phyloP scores from a whole-genome alignment of 1,140 invertebrate species.

The Ceratitis capitata region DNA sequence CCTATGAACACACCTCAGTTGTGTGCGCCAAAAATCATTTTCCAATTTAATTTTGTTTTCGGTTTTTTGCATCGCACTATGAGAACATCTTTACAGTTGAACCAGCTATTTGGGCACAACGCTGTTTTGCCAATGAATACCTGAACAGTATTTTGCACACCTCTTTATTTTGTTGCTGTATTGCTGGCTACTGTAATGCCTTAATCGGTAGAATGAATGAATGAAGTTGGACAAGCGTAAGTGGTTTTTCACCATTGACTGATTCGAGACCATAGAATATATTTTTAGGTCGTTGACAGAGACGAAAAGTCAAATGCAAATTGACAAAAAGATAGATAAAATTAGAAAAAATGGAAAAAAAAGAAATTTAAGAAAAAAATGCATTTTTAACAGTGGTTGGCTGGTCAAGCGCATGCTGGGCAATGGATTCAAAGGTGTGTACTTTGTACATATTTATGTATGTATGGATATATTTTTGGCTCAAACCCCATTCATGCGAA shows the following conservation, averaged over 20 bases:
- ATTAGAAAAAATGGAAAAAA: neutral
- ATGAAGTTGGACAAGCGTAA: slow-evolving; percentile 32
- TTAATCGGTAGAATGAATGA: slow-evolving; percentile 12
- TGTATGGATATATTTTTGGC: neutral
- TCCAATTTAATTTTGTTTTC: neutral
- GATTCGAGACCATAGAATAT: no score
- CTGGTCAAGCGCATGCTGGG: slow-evolving; percentile 1
- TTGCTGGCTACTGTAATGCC: slow-evolving; percentile 2
- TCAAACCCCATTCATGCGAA: neutral
- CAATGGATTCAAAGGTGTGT: neutral
- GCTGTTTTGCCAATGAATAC: neutral
- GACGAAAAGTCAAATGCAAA: slow-evolving; percentile 32
- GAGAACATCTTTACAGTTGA: neutral
- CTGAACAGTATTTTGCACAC: neutral
- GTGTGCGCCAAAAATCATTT: neutral
- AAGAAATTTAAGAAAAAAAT: neutral
- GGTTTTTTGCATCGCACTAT: neutral
- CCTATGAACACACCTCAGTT: no score
- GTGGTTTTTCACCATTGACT: slow-evolving; percentile 27
- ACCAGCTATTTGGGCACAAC: neutral
- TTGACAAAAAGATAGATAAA: neutral
- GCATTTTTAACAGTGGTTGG: neutral
- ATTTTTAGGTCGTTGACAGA: slow-evolving; percentile 20
- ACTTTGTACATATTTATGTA: neutral
- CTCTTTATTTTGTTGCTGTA: neutral